Percentiles rank a stretch among this genome's conserved stretches.
Evolutionary conservation across 2,797 vertebrate species (phyloP).

Genomic region (Ctenosaura bakeri): DNA sequence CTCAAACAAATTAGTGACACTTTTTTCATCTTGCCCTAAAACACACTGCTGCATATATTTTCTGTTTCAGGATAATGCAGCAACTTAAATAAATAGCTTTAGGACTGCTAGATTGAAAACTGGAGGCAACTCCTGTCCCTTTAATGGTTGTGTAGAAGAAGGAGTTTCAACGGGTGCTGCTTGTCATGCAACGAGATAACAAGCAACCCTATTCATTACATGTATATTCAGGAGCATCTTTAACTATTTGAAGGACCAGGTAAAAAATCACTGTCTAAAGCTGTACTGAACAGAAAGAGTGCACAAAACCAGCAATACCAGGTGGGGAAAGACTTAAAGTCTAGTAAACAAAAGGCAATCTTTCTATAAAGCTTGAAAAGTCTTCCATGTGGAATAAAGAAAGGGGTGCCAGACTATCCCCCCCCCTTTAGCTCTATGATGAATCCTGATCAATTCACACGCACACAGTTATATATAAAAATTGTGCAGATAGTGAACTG

Average conservation of each 20-base stretch:
- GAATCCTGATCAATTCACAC: background rate
- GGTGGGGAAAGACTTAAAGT: background rate
- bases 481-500: background rate
- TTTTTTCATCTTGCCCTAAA: background rate
- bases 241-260: background rate
- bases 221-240: background rate
- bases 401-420: background rate
- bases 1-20: background rate
- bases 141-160: too few relatives aligned
- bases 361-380: background rate
- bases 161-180: too few relatives aligned
- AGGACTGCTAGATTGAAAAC: too few relatives aligned
- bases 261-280: background rate
- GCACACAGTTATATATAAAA: background rate
- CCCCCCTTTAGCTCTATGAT: background rate
- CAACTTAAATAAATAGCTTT: background rate
- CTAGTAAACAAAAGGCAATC: background rate
- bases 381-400: background rate
- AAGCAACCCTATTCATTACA: background rate
- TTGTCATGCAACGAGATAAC: too few relatives aligned
- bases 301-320: background rate
- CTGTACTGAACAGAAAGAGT: background rate
- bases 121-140: too few relatives aligned
- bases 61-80: conserved; percentile 4
- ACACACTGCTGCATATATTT: background rate